Evolutionary conservation across 2,797 vertebrate genomes (phyloP).

Genomic region (Notamacropus eugenii): DNA sequence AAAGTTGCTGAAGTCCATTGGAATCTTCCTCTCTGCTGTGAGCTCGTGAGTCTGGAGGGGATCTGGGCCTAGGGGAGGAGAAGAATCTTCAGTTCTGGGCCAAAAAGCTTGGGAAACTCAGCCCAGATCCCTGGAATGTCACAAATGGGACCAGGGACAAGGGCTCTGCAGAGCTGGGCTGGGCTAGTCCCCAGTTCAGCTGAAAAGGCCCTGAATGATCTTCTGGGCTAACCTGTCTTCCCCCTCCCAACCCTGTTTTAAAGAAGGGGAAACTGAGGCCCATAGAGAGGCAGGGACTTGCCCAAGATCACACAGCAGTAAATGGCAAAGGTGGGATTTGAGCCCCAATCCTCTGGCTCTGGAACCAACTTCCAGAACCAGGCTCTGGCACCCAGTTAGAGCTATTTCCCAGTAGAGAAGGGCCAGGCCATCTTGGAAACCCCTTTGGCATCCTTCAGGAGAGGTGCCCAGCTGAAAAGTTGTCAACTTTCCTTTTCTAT

Average conservation of each 20-base stretch:
- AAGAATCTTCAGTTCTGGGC: neutral
- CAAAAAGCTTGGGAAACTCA: neutral
- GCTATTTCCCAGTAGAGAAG: conserved; percentile 7
- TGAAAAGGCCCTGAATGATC: neutral
- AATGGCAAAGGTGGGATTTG: neutral
- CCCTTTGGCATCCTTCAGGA: conserved; percentile 16
- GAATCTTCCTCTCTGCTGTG: conserved; percentile 90
- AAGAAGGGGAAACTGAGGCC: neutral
- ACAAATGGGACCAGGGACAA: neutral
- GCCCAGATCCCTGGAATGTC: neutral
- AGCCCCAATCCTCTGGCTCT: neutral
- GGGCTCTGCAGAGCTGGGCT: neutral
- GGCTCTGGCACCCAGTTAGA: neutral
- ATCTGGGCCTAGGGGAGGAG: neutral
- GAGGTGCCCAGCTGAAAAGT: neutral
- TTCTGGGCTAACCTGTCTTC: neutral
- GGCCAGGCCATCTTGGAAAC: conserved; percentile 24
- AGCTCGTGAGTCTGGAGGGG: conserved; percentile 86
- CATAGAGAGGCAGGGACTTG: neutral
- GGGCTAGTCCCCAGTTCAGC: neutral
- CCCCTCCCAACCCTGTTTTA: neutral
- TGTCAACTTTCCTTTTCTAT: conserved; percentile 25
- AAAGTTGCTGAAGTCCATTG: conserved; percentile 88
- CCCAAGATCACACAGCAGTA: neutral
- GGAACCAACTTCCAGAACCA: neutral